A percentile compares a stretch with the other conserved stretches of the same genome.
Conservation (phyloP, 2,113 vertebrate species). For the Otolemur garnettii region DNA sequence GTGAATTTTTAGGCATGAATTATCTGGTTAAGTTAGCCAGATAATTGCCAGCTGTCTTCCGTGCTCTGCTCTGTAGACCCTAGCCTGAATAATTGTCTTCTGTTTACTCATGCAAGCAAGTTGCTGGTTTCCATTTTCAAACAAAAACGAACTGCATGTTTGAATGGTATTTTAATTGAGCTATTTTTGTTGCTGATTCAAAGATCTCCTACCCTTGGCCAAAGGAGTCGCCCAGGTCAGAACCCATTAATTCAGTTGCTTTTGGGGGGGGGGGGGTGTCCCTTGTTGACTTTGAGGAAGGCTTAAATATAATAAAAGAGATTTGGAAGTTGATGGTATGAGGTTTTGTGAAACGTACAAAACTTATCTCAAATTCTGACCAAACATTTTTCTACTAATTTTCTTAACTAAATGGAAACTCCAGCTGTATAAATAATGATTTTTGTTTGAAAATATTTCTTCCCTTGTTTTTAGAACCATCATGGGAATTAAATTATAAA, state of each 20-base stretch:
- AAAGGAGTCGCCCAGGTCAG: conserved; percentile 36
- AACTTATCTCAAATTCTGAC: conserved; percentile 70
- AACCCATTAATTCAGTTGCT: neutral
- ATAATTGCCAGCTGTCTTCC: conserved; percentile 75
- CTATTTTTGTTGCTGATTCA: conserved; percentile 55
- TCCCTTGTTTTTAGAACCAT: conserved; percentile 77
- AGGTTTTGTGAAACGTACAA: conserved; percentile 49
- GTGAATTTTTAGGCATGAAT: conserved; percentile 72
- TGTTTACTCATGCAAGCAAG: conserved; percentile 56
- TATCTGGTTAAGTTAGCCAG: conserved; percentile 75
- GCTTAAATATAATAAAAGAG: neutral
- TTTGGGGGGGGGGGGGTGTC: neutral
- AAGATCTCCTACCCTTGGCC: neutral
- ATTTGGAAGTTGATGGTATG: neutral
- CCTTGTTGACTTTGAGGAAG: conserved; percentile 9
- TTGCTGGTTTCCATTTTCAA: conserved; percentile 73
- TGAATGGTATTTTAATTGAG: conserved; percentile 56
- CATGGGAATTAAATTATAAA: conserved; percentile 79
- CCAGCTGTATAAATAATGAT: conserved; percentile 84
- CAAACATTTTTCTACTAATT: conserved; percentile 75
- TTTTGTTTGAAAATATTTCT: conserved; percentile 82
- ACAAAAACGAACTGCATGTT: conserved; percentile 48
- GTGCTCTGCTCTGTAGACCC: conserved; percentile 39
- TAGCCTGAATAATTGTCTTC: conserved; percentile 25
- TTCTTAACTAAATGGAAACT: conserved; percentile 75